Evolutionary conservation across 2,888 invertebrate species (phyloP).

Genomic region (Tetragnatha montana): DNA sequence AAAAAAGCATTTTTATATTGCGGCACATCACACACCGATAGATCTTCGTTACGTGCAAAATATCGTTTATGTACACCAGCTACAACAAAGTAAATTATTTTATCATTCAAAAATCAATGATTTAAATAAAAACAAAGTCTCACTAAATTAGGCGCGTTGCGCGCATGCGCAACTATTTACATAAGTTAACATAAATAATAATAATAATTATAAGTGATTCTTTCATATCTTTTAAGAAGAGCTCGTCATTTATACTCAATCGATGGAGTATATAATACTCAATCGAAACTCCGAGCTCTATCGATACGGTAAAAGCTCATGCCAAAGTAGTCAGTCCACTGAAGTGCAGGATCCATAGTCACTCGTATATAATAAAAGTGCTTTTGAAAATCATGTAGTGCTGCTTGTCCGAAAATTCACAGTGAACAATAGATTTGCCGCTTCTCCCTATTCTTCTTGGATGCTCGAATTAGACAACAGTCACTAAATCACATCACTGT

Average conservation of each 20-base stretch:
- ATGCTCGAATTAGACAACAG: not conserved
- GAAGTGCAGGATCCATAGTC: not conserved
- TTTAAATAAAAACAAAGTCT: constrained; percentile 39
- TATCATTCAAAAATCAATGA: constrained; percentile 9
- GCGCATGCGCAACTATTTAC: constrained; percentile 41
- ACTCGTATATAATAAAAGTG: not conserved
- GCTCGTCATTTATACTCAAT: not conserved
- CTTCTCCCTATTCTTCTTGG: not conserved
- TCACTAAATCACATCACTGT: not conserved
- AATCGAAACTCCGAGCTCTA: not conserved
- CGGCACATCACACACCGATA: constrained; percentile 11
- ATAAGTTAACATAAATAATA: constrained; percentile 37
- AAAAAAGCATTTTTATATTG: constrained; percentile 37
- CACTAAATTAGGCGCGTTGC: constrained; percentile 48
- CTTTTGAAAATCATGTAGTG: not conserved
- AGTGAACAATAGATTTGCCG: not conserved
- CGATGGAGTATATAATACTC: no score
- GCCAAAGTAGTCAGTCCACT: not conserved
- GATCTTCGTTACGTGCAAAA: constrained; percentile 23
- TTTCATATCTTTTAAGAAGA: not conserved
- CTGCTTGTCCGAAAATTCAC: not conserved
- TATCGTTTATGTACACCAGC: constrained; percentile 28
- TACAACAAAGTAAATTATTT: not conserved
- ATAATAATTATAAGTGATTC: constrained; percentile 37
- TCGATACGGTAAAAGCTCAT: not conserved